Evolutionary conservation across 2,113 vertebrate genomes (phyloP).

Genomic region (Hoplias malabaricus): DNA sequence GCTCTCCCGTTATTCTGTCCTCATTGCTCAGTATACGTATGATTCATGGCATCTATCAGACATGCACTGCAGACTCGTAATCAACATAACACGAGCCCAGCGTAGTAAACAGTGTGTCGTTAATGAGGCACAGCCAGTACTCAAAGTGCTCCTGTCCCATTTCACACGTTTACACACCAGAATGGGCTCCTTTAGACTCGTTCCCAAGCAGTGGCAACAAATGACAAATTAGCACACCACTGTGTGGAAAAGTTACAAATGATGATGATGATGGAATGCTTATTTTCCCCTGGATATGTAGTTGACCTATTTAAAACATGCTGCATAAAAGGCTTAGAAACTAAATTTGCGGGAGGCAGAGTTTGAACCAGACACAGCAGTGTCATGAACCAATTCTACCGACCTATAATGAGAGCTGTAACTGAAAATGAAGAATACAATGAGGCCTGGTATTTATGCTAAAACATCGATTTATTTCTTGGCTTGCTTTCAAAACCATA

Average conservation of each 20-base stretch:
- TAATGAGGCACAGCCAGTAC: conserved; percentile 39
- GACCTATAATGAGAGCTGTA: not conserved
- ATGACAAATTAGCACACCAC: conserved; percentile 26
- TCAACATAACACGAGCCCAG: conserved; percentile 29
- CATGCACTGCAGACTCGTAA: conserved; percentile 18
- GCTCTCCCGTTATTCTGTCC: conserved; percentile 20
- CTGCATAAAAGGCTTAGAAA: not conserved
- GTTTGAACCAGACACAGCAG: not conserved
- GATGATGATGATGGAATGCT: conserved; percentile 21
- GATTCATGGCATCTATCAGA: conserved; percentile 1
- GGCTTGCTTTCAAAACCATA: not conserved
- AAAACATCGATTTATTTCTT: not conserved
- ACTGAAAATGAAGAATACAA: not conserved
- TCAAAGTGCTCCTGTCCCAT: conserved; percentile 21
- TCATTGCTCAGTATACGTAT: conserved; percentile 20
- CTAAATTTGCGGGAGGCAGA: not conserved
- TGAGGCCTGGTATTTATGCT: not conserved
- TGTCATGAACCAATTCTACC: not conserved
- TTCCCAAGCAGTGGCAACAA: conserved; percentile 6
- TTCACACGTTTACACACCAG: conserved; percentile 43
- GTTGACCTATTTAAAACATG: conserved; percentile 39
- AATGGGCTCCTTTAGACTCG: conserved; percentile 52
- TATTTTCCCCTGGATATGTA: not conserved
- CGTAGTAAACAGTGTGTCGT: conserved; percentile 14
- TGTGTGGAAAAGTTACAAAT: conserved; percentile 3